Conservation (phyloP, 2,888 invertebrate species). For the Rutpela maculata region DNA sequence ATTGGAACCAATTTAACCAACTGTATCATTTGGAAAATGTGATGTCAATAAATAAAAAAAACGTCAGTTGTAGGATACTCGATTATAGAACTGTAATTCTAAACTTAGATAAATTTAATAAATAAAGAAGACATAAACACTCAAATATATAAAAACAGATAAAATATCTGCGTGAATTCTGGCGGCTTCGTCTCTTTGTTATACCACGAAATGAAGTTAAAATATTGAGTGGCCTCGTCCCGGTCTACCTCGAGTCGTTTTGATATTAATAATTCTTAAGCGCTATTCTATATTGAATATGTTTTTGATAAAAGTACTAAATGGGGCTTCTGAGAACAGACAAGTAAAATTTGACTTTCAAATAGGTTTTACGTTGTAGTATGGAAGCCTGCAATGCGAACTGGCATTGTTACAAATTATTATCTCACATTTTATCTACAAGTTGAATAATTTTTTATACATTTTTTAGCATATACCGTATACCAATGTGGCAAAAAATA, state of each 20-base stretch:
- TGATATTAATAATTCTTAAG: background rate
- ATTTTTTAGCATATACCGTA: too few species aligned
- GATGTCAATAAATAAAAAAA: too few species aligned
- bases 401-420: background rate
- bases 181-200: too few species aligned
- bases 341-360: background rate
- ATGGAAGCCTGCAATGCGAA: too few species aligned
- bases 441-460: too few species aligned
- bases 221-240: background rate
- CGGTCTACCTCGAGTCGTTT: background rate
- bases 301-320: background rate
- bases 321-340: background rate
- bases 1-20: too few species aligned
- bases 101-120: background rate
- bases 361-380: constrained; percentile 1
- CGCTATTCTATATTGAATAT: background rate
- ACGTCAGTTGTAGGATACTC: too few species aligned
- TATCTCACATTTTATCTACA: too few species aligned
- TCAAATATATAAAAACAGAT: background rate
- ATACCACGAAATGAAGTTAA: background rate
- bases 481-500: too few species aligned
- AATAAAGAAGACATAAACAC: background rate
- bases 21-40: too few species aligned
- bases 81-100: too few species aligned
- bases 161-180: background rate